Conservation (phyloP, 2,113 vertebrate genomes). For the Chionis minor region DNA sequence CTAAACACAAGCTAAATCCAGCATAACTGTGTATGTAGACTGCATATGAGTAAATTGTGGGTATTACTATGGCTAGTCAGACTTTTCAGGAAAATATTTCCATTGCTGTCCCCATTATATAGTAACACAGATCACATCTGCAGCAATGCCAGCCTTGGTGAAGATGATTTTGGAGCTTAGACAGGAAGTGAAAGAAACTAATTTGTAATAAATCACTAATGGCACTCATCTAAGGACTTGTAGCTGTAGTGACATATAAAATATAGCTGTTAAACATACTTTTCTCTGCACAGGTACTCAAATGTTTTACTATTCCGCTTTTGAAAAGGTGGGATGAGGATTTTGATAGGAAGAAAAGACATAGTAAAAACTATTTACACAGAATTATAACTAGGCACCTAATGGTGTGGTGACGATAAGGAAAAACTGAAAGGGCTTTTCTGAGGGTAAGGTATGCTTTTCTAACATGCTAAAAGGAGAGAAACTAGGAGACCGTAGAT, state of each 20-base stretch:
- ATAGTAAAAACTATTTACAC: background rate
- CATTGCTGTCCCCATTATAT: background rate
- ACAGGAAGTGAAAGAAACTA: background rate
- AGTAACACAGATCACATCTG: background rate
- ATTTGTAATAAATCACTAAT: background rate
- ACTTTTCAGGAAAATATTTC: constrained; percentile 36
- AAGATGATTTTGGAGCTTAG: background rate
- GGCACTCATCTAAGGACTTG: background rate
- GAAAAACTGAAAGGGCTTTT: background rate
- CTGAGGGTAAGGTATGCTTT: background rate
- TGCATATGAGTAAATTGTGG: constrained; percentile 45
- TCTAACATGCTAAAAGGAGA: background rate
- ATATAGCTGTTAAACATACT: background rate
- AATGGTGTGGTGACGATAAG: background rate
- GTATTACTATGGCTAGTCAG: constrained; percentile 18
- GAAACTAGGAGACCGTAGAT: background rate
- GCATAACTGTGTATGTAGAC: constrained; percentile 31
- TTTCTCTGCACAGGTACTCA: background rate
- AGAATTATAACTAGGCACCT: background rate
- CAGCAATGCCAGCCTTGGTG: background rate
- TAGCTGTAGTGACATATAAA: background rate
- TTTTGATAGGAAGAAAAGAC: background rate
- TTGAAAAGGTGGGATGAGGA: background rate
- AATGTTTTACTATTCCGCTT: background rate
- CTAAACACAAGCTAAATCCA: constrained; percentile 46